Conservation (phyloP, 2,888 invertebrate species). For the Dioctria rufipes region DNA sequence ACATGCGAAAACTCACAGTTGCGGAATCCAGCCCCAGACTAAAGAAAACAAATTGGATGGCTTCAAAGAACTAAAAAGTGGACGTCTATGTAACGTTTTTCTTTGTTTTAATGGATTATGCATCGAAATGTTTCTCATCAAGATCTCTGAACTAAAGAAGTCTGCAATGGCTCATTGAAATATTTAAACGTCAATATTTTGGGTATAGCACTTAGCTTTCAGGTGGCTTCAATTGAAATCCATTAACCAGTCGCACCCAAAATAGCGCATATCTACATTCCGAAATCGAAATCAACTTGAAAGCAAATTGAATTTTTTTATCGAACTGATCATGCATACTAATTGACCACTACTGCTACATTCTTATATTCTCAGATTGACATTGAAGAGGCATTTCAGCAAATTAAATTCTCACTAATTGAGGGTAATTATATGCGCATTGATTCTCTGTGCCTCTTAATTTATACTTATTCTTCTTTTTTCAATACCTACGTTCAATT, state of each 20-base stretch:
- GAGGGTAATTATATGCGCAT: constrained; percentile 12
- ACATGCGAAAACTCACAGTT: too few relatives aligned
- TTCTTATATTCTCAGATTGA: neutral
- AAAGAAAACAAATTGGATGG: too few relatives aligned
- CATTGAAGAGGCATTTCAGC: constrained; percentile 32
- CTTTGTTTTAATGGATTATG: too few relatives aligned
- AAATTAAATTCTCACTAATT: constrained; percentile 32
- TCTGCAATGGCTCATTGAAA: neutral
- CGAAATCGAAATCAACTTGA: constrained; percentile 28
- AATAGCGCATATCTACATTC: constrained; percentile 18
- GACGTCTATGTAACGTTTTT: too few relatives aligned
- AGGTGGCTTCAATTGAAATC: neutral
- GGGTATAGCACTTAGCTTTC: neutral
- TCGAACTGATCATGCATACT: constrained; percentile 24
- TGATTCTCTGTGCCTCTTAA: constrained; percentile 10
- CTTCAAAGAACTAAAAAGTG: too few relatives aligned
- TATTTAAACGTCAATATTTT: too few relatives aligned
- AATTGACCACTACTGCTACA: constrained; percentile 14
- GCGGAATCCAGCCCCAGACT: too few relatives aligned
- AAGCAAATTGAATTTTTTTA: constrained; percentile 20
- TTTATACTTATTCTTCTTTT: too few relatives aligned
- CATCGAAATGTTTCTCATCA: too few relatives aligned
- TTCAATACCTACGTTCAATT: too few relatives aligned
- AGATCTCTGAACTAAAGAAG: too few relatives aligned
- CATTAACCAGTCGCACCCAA: neutral